Base-by-base conservation (phyloP, 2,888 invertebrate genomes). In the Phymatocera aterrima region DNA sequence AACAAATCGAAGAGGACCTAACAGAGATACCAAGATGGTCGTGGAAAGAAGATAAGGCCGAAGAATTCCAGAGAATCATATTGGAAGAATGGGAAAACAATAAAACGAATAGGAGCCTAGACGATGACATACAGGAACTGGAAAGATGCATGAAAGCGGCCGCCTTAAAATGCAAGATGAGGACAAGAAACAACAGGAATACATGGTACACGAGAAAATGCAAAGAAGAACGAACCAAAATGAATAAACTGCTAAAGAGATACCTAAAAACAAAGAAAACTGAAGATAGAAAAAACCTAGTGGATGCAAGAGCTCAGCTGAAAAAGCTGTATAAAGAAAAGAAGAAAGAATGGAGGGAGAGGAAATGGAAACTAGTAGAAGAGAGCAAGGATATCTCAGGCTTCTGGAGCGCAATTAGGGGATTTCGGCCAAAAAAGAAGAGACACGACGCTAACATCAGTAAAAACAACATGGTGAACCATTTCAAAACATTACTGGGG, bases 231-330 rank as follows among this genome's bases (percentile, higher is more conserved):
- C 43, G 43, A 43, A 43, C 43, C 24, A 18, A 61, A 61, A 10
- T 24, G 61, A 28, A 31, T n/a, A 28, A 34, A 31, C 28, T 28
- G 4, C 61, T 64, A 6, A 64, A 64, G 18, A 64, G 31, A 37
- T 64, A 64, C 37, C 61, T 64, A 31, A 64, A 15, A 34, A n/a
- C 61, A 15, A 64, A 64, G 61, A 31, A 34, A 64, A 18, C n/a
- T 6, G 61, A 64, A 8, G 37, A 64, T 34, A 64, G 37, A 34
- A 64, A 37, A 34, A 8, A 34, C 15, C n/a, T 64, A 5, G 34
- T 64, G 31, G 18, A 15, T 12, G 61, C 8, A 64, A 64, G 61
- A 18, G n/a, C 28, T 24, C 2, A 57, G 21, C 57, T 57, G 24
- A 28, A 57, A 10, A 28, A 57, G 12, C 57, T 57, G 10, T 24